Evolutionary conservation across 2,797 vertebrate genomes (phyloP).

Genomic region (Allochrocebus solatus): DNA sequence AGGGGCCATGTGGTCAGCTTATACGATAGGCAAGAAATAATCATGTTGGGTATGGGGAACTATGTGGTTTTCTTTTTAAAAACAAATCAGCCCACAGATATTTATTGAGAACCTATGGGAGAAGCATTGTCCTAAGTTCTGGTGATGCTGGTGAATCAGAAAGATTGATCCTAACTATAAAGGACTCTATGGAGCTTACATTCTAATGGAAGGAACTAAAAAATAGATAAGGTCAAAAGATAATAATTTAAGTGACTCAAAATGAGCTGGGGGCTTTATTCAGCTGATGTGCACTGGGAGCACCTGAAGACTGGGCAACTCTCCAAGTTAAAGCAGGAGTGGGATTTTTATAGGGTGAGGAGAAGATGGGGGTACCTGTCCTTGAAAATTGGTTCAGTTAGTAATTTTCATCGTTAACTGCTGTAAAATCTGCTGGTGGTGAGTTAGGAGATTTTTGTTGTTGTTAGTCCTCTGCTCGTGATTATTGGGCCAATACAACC

Average conservation of each 20-base stretch:
- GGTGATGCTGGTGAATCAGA: neutral
- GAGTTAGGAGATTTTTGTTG: neutral
- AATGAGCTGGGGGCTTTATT: neutral
- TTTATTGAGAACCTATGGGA: neutral
- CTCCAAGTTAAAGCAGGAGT: neutral
- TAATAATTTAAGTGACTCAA: neutral
- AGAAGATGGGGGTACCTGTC: neutral
- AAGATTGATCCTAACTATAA: neutral
- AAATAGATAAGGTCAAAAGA: neutral
- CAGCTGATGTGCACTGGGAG: neutral
- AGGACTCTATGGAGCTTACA: neutral
- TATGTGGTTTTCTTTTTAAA: neutral
- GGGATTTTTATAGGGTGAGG: neutral
- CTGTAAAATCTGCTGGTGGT: neutral
- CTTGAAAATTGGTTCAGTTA: neutral
- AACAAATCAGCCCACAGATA: neutral
- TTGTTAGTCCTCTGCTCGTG: neutral
- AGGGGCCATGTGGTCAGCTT: neutral
- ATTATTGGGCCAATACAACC: neutral
- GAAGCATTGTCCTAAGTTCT: neutral
- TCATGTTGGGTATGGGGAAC: neutral
- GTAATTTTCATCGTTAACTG: neutral
- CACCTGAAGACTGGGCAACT: neutral
- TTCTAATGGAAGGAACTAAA: neutral
- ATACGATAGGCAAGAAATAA: neutral